These are phyloP conservation scores for Notamacropus eugenii DNA, from an alignment of 2,797 vertebrate genomes.

Conservation along the genomic window DNA sequence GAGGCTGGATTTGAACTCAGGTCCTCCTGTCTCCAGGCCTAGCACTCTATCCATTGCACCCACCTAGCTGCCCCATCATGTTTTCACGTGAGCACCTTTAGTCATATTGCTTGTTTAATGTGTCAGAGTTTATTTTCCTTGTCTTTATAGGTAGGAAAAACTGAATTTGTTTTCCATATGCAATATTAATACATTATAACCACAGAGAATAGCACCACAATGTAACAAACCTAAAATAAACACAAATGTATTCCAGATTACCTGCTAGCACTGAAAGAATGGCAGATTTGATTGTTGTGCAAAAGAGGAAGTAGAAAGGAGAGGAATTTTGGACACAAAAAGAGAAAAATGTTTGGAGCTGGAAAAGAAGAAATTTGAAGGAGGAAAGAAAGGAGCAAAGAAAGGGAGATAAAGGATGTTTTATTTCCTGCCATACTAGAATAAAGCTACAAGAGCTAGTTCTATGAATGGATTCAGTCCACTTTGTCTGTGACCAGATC, in stretches of 20 bases:
- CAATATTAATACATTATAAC: not conserved
- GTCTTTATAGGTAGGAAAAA: not conserved
- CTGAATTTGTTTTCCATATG: not conserved
- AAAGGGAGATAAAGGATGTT: not conserved
- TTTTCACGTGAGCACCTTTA: not conserved
- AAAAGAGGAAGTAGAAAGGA: not conserved
- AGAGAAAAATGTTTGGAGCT: not conserved
- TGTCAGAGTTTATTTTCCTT: not conserved
- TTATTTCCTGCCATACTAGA: not conserved
- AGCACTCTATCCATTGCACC: not conserved
- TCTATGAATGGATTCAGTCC: not conserved
- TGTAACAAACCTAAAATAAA: not conserved
- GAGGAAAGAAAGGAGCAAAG: not conserved
- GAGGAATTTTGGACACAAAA: not conserved
- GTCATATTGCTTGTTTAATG: not conserved
- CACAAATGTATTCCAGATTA: not conserved
- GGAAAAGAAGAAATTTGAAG: not conserved
- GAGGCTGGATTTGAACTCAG: not conserved
- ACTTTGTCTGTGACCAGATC: not conserved
- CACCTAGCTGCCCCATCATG: not conserved
- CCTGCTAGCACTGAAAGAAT: not conserved
- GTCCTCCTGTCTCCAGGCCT: no score
- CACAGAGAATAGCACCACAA: not conserved
- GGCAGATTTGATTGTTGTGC: not conserved
- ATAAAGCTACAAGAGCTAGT: not conserved